Base-by-base conservation (phyloP, 2,113 vertebrate species). In the Lonchura striata region DNA sequence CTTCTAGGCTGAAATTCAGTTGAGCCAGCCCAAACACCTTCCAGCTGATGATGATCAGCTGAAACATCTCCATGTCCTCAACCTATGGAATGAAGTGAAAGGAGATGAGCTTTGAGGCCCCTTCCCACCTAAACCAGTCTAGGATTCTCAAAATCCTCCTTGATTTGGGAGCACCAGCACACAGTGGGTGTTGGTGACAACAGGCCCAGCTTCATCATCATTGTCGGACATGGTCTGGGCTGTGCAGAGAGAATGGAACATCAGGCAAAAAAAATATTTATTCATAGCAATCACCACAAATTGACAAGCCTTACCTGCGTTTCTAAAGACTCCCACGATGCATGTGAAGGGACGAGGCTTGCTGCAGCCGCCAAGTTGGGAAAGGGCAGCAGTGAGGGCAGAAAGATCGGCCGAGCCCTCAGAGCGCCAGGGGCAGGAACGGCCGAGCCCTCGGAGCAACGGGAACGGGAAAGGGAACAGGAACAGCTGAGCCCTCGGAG, bases 311-410 rank as follows among this genome's bases (percentile, higher is more conserved):
- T 37, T 24, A 13, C 11, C 15, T 5, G 19, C 5, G 1, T 31
- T 31, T 5, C 22, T 7, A 7, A 25, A 11, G 28, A 17, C 28
- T 41, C 6, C 28, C 21, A 3, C 0, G 1, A 20, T 12, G 9
- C 21, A 25, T 8, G 42, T 11, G 27, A 56, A 9, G 11, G 3
- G 10, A 15, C 7, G 4, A 21, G 9, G 4, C 5, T 31, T 1
- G n/a, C 42, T 9, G 15, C 27, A 16, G 27, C 56, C 21, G n/a
- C 56, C 72, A 49, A 49, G 21, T 59, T 24, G 44, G 44, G 2
- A 16, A 5, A 18, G 44, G 56, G 56, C 72, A 31, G 44, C 3
- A 4, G 15, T 19, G 72, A 49, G 56, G 72, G 54, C 56, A 47
- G n/a, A 30, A 27, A 11, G 39, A 39, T 11, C 39, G 11, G 39